These are phyloP conservation scores for Xenopus petersii DNA, from an alignment of 2,797 vertebrate species.

Conservation along the genomic window DNA sequence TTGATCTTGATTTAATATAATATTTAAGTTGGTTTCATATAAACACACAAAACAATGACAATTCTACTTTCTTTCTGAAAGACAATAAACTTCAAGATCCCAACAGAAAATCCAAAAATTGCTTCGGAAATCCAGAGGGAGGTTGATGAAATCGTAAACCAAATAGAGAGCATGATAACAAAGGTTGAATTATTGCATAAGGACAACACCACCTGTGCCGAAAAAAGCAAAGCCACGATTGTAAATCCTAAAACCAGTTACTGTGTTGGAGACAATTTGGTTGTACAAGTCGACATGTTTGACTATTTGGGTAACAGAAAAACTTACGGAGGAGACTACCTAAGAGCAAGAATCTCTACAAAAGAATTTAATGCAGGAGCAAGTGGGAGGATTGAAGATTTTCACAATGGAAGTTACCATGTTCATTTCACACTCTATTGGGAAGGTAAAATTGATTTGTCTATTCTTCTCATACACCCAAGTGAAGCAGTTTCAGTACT, in stretches of 20 bases:
- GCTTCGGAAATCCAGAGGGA: conserved; percentile 1
- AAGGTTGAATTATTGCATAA: conserved; percentile 26
- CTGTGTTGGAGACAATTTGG: conserved; percentile 41
- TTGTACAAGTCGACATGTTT: conserved; percentile 35
- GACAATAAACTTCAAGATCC: background rate
- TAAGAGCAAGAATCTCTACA: conserved; percentile 46
- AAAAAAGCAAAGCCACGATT: conserved; percentile 37
- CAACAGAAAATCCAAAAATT: background rate
- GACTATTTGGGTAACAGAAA: conserved; percentile 45
- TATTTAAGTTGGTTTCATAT: no score
- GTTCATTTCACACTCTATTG: conserved; percentile 51
- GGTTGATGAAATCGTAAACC: conserved; percentile 12
- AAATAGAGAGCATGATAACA: conserved; percentile 33
- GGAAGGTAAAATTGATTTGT: conserved; percentile 35
- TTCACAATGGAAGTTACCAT: conserved; percentile 49
- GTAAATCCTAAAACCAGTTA: conserved; percentile 21
- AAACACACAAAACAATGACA: background rate
- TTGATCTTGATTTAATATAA: no score
- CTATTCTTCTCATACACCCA: conserved; percentile 48
- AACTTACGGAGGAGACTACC: conserved; percentile 49
- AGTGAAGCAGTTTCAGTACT: conserved; percentile 40
- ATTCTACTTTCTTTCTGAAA: background rate
- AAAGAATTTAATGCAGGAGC: conserved; percentile 27
- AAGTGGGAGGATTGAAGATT: conserved; percentile 44
- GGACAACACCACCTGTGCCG: conserved; percentile 28